Percentiles rank a stretch among this genome's conserved stretches.
Evolutionary conservation across 1,140 invertebrate species (phyloP).

Genomic region (Drosophila leontia): DNA sequence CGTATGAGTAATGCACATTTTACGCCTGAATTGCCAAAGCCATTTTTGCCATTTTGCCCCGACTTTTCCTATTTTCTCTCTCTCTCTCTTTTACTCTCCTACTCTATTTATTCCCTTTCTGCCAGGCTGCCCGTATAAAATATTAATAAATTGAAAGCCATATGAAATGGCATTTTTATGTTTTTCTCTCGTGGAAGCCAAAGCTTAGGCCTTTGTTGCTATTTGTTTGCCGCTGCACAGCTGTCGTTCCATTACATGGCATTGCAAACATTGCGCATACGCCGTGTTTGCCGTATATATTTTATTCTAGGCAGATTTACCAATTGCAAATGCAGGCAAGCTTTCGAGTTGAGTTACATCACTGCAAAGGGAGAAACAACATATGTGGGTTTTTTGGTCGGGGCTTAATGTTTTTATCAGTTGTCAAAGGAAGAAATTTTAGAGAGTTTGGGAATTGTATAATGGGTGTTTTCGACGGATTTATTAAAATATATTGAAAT

Average conservation of each 20-base stretch:
- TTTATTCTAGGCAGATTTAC: conserved; percentile 48
- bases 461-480: background rate
- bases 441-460: background rate
- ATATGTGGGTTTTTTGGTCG: conserved; percentile 1
- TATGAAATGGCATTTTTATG: conserved; percentile 71
- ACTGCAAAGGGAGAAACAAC: background rate
- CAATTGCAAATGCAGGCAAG: conserved; percentile 29
- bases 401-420: conserved; percentile 24
- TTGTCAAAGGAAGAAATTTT: conserved; percentile 15
- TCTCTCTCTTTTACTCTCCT: no score
- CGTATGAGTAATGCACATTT: conserved; percentile 83
- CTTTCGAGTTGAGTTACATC: conserved; percentile 29
- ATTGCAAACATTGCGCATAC: conserved; percentile 77
- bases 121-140: conserved; percentile 50
- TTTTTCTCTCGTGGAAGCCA: conserved; percentile 19
- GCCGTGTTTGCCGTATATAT: conserved; percentile 61
- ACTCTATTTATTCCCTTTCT: conserved; percentile 39
- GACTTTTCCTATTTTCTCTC: conserved; percentile 14
- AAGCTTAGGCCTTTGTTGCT: conserved; percentile 74
- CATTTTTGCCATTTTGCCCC: conserved; percentile 51
- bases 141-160: conserved; percentile 80
- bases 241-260: conserved; percentile 62
- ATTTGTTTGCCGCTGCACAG: conserved; percentile 36
- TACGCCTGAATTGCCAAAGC: conserved; percentile 79
- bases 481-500: background rate